Base-by-base conservation (phyloP, 2,113 vertebrate species). In the Entelurus aequoreus region DNA sequence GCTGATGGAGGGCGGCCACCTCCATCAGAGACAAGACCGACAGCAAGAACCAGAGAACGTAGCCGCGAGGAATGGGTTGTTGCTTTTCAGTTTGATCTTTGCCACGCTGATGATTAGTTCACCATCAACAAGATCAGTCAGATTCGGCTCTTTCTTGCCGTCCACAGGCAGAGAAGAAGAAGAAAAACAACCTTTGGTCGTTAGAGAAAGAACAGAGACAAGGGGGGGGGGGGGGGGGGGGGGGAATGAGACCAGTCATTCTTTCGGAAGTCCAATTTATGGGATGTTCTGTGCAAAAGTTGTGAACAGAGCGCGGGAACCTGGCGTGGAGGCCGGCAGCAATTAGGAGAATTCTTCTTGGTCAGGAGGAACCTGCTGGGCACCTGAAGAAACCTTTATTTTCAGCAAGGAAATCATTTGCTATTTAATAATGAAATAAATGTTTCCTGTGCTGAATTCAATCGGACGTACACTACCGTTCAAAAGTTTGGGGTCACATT, bases 1-100 rank as follows among this genome's bases (percentile, higher is more conserved):
- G 69, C 81, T 85, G 80, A 84, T 79, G 76, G 77, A 81, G 78
- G 66, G 52, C 60, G 76, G 52, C 63, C 66, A 35, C 0, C 56
- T 61, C 50, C 71, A 72, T 51, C 58, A 63, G 71, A 63, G 61
- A 69, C 60, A 68, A 70, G 66, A 54, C 73, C 40, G 59, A 50
- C 74, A 57, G 65, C 44, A 44, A 47, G 35, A 71, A 63, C 66
- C 42, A 76, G 60, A 37, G 62, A 69, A 35, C 62, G 77, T 68
- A 82, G 74, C 48, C 13, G 35, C 28, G 58, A 69, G 54, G 19
- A 60, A 69, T 57, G 62, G 44, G 37, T 48, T 70, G 67, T 57
- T 19, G 54, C 8, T 56, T 56, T 15, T 19, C 38, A 21, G 52
- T 52, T 72, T 68, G 63, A 72, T 76, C 77, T 75, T 71, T 74